phyloP scores from a whole-genome alignment of 2,797 vertebrate genomes.

The Synaphobranchus kaupii region DNA sequence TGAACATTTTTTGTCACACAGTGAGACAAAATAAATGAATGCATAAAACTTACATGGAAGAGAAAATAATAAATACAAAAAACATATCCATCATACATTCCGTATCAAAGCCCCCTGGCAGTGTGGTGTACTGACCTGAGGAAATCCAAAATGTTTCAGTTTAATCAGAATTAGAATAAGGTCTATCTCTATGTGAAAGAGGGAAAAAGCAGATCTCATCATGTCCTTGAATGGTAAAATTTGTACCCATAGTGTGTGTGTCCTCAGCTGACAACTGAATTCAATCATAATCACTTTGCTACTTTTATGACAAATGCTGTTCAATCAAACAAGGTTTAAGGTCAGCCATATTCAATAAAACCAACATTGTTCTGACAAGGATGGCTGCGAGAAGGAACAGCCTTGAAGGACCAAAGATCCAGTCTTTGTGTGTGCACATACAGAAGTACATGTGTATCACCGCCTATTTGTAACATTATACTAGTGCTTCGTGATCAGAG shows the following conservation, averaged over 20 bases:
- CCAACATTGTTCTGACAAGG: background rate
- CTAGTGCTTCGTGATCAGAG: too few species aligned
- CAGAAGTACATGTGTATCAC: too few species aligned
- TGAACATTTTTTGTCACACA: background rate
- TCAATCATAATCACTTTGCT: background rate
- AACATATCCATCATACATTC: background rate
- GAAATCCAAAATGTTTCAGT: background rate
- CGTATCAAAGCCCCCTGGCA: background rate
- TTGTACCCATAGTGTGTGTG: background rate
- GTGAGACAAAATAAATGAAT: background rate
- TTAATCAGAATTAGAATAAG: background rate
- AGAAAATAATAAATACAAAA: background rate
- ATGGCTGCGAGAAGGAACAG: background rate
- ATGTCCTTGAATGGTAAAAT: background rate
- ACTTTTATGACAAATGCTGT: background rate
- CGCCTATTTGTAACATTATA: too few species aligned
- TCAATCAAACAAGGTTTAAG: background rate
- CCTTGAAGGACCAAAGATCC: background rate
- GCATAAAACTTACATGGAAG: background rate
- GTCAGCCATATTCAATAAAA: background rate
- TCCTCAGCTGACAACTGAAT: background rate
- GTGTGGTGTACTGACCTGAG: background rate
- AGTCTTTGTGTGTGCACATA: too few species aligned
- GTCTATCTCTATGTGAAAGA: background rate
- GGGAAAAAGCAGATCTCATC: too few species aligned